Base-by-base conservation (phyloP, 1,140 invertebrate species). In the Conus betulinus region DNA sequence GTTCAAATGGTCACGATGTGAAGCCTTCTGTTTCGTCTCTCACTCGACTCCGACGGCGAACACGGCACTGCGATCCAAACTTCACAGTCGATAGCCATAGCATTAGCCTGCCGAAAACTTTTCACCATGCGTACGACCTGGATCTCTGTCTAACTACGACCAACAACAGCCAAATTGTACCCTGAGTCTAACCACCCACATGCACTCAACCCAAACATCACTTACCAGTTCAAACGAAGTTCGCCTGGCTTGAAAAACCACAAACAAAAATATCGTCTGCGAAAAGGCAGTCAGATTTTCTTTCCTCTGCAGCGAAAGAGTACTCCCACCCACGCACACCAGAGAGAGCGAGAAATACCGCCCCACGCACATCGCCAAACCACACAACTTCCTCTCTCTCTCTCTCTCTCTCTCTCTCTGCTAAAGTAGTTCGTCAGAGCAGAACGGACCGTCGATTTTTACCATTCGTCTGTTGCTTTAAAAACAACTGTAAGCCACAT, bases 261-360 rank as follows among this genome's bases (percentile, higher is more conserved):
- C 67, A 71, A 20, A 71, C 67, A 71, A 71, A 71, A 71, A 71
- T 71, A 71, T 71, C 67, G 67, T 71, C 67, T 71, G 67, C 67
- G 11, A 17, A 17, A 17, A 11, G 6, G 67, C 3, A 71, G 67
- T 71, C 17, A 71, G 10, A 0, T 71, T 71, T 71, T 71, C 8
- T 10, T 23, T 20, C 67, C 67, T 71, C 67, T 23, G 11, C 67
- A 7, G 67, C 20, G 20, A 71, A 20, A 71, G 67, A 71, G 67
- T 71, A 23, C 20, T 23, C 23, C 67, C 67, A 71, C 67, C 67
- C 67, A 71, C 67, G 67, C 67, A 71, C 67, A 23, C 6, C 67
- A 71, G 11, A 7, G 67, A 71, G 67, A 71, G 67, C 67, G 67
- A 13, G 15, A 71, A 71, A 20, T 71, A 11, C 6, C 67, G 67